These are phyloP conservation scores for Cyphomyrmex costatus DNA, from an alignment of 1,140 invertebrate genomes.

Conservation along the genomic window DNA sequence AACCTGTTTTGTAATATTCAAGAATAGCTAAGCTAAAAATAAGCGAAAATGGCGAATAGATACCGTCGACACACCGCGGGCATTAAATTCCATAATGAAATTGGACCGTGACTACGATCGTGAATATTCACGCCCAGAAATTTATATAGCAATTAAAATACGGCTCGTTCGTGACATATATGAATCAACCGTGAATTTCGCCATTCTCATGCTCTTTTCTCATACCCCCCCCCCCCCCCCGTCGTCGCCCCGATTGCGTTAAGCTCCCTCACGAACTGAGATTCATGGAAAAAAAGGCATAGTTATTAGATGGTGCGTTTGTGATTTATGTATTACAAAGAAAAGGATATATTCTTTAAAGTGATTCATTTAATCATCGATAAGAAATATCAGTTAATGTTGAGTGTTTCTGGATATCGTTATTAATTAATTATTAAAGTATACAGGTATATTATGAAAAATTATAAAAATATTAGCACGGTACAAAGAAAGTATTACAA, in stretches of 20 bases:
- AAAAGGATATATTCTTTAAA: conserved; percentile 26
- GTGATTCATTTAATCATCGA: neutral
- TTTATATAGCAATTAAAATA: conserved; percentile 71
- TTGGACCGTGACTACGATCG: conserved; percentile 54
- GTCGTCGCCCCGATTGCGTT: neutral
- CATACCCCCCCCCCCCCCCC: neutral
- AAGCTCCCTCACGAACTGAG: neutral
- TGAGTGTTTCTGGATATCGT: neutral
- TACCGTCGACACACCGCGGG: conserved; percentile 8
- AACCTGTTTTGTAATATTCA: conserved; percentile 12
- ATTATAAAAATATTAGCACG: neutral
- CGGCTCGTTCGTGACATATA: neutral
- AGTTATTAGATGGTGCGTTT: neutral
- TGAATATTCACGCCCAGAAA: conserved; percentile 40
- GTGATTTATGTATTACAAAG: neutral
- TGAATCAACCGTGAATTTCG: conserved; percentile 41
- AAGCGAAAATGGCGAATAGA: neutral
- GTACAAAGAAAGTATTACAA: neutral
- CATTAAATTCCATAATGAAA: conserved; percentile 64
- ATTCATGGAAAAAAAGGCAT: conserved; percentile 20
- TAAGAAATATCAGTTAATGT: neutral
- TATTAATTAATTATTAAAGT: conserved; percentile 22
- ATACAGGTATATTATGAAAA: neutral
- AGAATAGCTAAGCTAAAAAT: conserved; percentile 26
- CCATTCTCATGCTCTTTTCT: conserved; percentile 16